Evolutionary conservation across 2,113 vertebrate genomes (phyloP).

Genomic region (Setophaga kirtlandii): DNA sequence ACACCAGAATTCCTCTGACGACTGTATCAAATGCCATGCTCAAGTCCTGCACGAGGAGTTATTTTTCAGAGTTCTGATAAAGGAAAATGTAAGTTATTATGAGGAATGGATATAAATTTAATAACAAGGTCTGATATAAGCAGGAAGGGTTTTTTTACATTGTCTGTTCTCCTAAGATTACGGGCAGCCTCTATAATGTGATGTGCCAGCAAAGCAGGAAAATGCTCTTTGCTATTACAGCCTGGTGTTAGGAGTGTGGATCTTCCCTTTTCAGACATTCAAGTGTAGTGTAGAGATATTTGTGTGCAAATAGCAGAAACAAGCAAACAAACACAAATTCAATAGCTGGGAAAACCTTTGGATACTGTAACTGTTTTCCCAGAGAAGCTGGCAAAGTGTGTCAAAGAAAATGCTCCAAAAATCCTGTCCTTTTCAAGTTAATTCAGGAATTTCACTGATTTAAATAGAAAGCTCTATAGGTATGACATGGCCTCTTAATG

Average conservation of each 20-base stretch:
- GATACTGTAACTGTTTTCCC: background rate
- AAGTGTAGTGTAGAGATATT: conserved; percentile 41
- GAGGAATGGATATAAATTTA: conserved; percentile 68
- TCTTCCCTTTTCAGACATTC: conserved; percentile 45
- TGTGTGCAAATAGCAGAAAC: conserved; percentile 59
- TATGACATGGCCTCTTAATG: background rate
- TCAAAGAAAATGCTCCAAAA: background rate
- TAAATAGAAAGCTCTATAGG: background rate
- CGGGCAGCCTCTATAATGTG: conserved; percentile 48
- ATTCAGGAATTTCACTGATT: background rate
- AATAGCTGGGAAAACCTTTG: conserved; percentile 35
- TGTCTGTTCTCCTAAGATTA: conserved; percentile 68
- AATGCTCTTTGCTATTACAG: conserved; percentile 53
- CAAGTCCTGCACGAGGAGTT: conserved; percentile 18
- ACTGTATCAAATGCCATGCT: conserved; percentile 49
- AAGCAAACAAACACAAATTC: conserved; percentile 47
- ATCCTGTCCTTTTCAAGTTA: background rate
- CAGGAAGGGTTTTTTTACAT: conserved; percentile 52
- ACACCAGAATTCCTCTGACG: conserved; percentile 35
- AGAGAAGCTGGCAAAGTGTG: background rate
- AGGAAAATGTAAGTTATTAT: conserved; percentile 62
- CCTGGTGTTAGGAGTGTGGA: background rate
- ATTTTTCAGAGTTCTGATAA: conserved; percentile 58
- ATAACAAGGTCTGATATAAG: conserved; percentile 69
- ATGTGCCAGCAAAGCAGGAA: conserved; percentile 64